Percentiles rank a stretch among this genome's conserved stretches.
Conservation (phyloP, 2,797 vertebrate species). For the Amphiprion clarkii region DNA sequence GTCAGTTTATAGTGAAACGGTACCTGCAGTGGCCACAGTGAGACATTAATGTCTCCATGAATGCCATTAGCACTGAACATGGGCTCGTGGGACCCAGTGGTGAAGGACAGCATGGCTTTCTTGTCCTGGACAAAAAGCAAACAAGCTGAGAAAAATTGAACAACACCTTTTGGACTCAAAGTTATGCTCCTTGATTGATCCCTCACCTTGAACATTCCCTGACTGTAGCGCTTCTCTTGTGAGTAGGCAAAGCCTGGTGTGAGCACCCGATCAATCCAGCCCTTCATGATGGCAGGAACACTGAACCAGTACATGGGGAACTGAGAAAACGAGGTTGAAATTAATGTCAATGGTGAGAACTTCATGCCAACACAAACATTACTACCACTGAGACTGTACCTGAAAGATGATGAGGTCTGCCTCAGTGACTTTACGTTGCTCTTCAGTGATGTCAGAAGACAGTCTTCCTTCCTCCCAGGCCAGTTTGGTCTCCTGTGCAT, state of each 20-base stretch:
- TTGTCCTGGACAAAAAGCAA: constrained; percentile 80
- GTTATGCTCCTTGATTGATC: background rate
- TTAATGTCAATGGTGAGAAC: background rate
- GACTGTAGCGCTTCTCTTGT: constrained; percentile 78
- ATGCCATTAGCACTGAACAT: constrained; percentile 81
- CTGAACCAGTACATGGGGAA: constrained; percentile 93
- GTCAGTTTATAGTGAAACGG: background rate
- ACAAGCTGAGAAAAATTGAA: too few relatives aligned
- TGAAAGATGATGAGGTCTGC: constrained; percentile 90
- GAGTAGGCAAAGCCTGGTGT: constrained; percentile 88
- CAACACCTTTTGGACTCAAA: accelerated
- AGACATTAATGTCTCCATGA: constrained; percentile 87
- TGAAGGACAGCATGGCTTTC: constrained; percentile 88
- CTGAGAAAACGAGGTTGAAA: constrained; percentile 57
- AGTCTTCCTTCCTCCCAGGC: constrained; percentile 85
- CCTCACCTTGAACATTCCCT: constrained; percentile 87
- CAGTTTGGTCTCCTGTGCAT: constrained; percentile 80
- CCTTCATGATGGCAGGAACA: constrained; percentile 91
- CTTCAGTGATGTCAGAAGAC: constrained; percentile 83
- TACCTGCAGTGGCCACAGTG: constrained; percentile 92
- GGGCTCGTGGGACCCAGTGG: constrained; percentile 83
- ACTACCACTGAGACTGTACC: constrained; percentile 62
- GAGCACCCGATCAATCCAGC: constrained; percentile 91
- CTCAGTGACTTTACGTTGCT: constrained; percentile 88
- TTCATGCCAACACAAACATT: too few relatives aligned